Evolutionary conservation across 2,888 invertebrate species (phyloP).

Genomic region (Coelopa pilipes): DNA sequence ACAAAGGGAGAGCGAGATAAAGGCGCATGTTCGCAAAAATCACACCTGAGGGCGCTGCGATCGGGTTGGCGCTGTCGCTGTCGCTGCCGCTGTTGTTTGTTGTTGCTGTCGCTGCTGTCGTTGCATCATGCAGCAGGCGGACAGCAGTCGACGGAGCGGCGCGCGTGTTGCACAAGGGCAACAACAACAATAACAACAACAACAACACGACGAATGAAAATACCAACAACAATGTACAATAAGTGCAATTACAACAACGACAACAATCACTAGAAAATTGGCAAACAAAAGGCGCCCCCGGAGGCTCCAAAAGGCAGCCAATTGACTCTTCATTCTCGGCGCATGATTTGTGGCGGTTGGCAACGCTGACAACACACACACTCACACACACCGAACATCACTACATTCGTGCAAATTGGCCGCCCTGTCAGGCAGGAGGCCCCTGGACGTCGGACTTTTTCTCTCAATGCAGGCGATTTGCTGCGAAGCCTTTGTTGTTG

Average conservation of each 20-base stretch:
- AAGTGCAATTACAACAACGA: not conserved
- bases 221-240: not conserved
- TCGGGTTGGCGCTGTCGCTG: not conserved
- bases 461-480: too few species aligned
- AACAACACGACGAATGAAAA: not conserved
- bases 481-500: not conserved
- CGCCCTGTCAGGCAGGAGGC: not conserved
- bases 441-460: too few species aligned
- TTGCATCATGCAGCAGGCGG: not conserved
- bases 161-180: constrained; percentile 7
- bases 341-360: constrained; percentile 26
- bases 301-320: constrained; percentile 14
- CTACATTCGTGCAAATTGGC: not conserved
- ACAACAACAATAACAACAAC: constrained; percentile 6
- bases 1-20: not conserved
- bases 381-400: not conserved
- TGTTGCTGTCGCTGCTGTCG: not conserved
- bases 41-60: constrained; percentile 21
- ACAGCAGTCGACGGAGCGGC: not conserved
- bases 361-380: constrained; percentile 13
- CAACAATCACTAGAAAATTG: constrained; percentile 14
- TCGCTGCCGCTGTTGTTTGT: not conserved
- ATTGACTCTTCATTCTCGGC: constrained; percentile 33
- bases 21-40: constrained; percentile 24
- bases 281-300: constrained; percentile 26